These are phyloP conservation scores for Kryptolebias marmoratus DNA, from an alignment of 2,113 vertebrate genomes.

Conservation along the genomic window DNA sequence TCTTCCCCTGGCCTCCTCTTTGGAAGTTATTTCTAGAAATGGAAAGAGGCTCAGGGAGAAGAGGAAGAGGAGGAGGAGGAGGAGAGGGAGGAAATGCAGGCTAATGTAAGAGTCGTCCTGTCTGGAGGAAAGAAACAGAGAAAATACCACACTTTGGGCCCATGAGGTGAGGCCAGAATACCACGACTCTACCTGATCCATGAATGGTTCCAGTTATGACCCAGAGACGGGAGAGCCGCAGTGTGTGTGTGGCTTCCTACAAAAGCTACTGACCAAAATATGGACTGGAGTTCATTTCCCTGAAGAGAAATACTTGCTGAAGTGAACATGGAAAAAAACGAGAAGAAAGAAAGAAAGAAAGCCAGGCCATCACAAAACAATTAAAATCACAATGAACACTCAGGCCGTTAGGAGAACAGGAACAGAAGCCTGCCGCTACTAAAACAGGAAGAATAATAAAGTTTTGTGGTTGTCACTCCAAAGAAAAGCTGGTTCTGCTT, in stretches of 20 bases:
- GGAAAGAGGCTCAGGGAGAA: slow-evolving; percentile 38
- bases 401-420: background rate
- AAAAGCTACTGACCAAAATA: too few relatives aligned
- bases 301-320: too few relatives aligned
- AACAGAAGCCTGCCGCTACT: background rate
- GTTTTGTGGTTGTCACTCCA: too few relatives aligned
- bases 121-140: slow-evolving; percentile 62
- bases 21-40: slow-evolving; percentile 61
- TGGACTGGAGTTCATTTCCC: too few relatives aligned
- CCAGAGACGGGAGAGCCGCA: slow-evolving; percentile 77
- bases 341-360: slow-evolving; percentile 11
- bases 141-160: slow-evolving; percentile 83
- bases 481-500: too few relatives aligned
- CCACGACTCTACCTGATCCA: slow-evolving; percentile 88
- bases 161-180: slow-evolving; percentile 81
- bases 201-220: slow-evolving; percentile 92
- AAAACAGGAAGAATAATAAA: too few relatives aligned
- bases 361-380: slow-evolving; percentile 5
- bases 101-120: slow-evolving; percentile 87
- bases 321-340: slow-evolving; percentile 30
- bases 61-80: slow-evolving; percentile 31
- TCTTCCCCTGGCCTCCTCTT: slow-evolving; percentile 63
- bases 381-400: background rate
- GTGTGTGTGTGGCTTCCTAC: slow-evolving; percentile 60
- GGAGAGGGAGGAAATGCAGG: slow-evolving; percentile 65